Conservation (phyloP, 2,888 invertebrate genomes). For the Melanchra persicariae region DNA sequence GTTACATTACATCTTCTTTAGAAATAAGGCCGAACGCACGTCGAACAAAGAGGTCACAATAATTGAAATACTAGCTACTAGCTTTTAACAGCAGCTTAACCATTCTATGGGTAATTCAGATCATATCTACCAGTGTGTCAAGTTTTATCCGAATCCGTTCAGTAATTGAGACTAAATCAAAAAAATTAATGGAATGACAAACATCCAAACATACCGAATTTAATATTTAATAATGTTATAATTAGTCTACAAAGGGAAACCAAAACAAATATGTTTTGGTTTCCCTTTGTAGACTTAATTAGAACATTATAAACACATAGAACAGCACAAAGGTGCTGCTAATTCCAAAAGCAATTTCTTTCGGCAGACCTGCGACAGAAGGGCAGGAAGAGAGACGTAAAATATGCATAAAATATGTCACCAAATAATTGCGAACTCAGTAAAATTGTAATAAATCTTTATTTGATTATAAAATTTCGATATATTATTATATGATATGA, state of each 20-base stretch:
- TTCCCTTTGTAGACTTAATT: not conserved
- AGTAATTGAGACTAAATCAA: not conserved
- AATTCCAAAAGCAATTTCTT: too few species aligned
- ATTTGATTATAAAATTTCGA: too few species aligned
- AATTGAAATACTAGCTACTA: too few species aligned
- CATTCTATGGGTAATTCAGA: not conserved
- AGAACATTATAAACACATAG: not conserved
- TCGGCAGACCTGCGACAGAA: not conserved
- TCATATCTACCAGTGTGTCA: not conserved
- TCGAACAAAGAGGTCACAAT: not conserved
- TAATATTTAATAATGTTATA: too few species aligned
- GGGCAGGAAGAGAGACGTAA: not conserved
- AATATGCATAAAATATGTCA: not conserved
- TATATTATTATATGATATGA: too few species aligned
- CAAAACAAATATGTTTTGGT: too few species aligned
- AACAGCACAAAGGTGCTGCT: too few species aligned
- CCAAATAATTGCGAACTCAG: too few species aligned
- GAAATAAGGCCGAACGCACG: not conserved
- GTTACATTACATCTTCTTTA: not conserved
- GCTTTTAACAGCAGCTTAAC: not conserved
- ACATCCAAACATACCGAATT: not conserved
- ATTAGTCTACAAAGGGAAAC: too few species aligned
- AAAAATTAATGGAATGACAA: not conserved
- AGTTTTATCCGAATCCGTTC: not conserved
- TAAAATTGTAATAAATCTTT: too few species aligned